Percentiles rank a stretch among this genome's conserved stretches.
These are phyloP conservation scores for Rhinopomastus cyanomelas DNA, from an alignment of 2,113 vertebrate genomes.

Conservation along the genomic window DNA sequence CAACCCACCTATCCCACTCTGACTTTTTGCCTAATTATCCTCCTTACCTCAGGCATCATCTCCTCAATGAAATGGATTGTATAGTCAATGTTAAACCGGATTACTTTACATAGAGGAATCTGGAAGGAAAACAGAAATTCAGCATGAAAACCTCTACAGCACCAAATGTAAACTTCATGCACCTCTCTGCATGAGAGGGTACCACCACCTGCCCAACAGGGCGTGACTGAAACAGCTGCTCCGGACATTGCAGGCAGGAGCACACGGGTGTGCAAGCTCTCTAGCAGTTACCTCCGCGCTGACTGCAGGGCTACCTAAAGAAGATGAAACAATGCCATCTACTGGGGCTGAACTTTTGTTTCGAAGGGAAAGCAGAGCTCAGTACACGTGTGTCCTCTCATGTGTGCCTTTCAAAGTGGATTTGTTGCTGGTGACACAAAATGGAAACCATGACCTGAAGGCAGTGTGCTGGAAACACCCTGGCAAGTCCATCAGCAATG, in stretches of 20 bases:
- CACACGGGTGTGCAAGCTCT: not conserved
- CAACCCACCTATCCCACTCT: not conserved
- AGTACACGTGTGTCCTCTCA: not conserved
- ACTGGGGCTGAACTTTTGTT: constrained; percentile 55
- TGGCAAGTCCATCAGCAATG: not conserved
- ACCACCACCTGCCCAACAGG: not conserved
- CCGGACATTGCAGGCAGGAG: not conserved
- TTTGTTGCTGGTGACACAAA: not conserved
- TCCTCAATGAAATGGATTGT: constrained; percentile 99
- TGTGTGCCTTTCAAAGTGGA: not conserved
- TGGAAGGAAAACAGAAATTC: constrained; percentile 70
- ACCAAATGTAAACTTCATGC: not conserved
- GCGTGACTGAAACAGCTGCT: not conserved
- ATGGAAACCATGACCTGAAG: not conserved
- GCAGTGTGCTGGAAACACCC: not conserved
- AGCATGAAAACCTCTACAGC: not conserved
- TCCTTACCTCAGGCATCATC: constrained; percentile 96
- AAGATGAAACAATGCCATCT: constrained; percentile 73
- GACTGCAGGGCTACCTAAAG: not conserved
- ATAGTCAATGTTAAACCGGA: constrained; percentile 99
- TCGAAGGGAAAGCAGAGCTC: not conserved
- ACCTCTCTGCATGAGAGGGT: not conserved
- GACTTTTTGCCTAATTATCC: constrained; percentile 33
- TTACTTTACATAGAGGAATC: constrained; percentile 98
- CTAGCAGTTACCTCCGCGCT: not conserved